Conservation (phyloP, 1,140 invertebrate genomes). For the Magallana angulata region DNA sequence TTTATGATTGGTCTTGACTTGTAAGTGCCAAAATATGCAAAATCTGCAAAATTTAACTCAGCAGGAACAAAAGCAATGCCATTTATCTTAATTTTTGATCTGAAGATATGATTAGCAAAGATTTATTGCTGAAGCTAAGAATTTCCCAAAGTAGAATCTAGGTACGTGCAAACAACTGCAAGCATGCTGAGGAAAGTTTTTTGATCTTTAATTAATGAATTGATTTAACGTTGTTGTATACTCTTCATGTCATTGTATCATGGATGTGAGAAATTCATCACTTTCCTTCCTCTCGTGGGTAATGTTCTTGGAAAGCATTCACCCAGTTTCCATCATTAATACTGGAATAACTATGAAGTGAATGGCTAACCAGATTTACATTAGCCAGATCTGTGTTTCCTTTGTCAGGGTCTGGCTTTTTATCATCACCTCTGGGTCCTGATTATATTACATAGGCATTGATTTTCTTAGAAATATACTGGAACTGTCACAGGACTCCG, state of each 20-base stretch:
- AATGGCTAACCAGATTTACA: slow-evolving; percentile 6
- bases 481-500: background rate
- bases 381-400: slow-evolving; percentile 9
- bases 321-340: background rate
- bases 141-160: no score
- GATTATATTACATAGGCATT: slow-evolving; percentile 22
- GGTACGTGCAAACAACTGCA: no score
- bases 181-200: no score
- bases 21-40: no score
- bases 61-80: no score
- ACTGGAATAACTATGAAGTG: background rate
- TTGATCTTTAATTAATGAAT: background rate
- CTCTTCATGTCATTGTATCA: background rate
- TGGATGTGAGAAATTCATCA: background rate
- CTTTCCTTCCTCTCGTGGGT: background rate
- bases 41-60: no score
- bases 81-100: no score
- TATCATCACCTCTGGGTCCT: slow-evolving; percentile 21
- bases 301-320: background rate
- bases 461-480: slow-evolving; percentile 11
- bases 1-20: no score
- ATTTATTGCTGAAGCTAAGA: no score
- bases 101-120: no score
- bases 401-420: background rate
- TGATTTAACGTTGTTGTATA: background rate